phyloP scores from a whole-genome alignment of 2,888 invertebrate genomes.

The Oscheius onirici region DNA sequence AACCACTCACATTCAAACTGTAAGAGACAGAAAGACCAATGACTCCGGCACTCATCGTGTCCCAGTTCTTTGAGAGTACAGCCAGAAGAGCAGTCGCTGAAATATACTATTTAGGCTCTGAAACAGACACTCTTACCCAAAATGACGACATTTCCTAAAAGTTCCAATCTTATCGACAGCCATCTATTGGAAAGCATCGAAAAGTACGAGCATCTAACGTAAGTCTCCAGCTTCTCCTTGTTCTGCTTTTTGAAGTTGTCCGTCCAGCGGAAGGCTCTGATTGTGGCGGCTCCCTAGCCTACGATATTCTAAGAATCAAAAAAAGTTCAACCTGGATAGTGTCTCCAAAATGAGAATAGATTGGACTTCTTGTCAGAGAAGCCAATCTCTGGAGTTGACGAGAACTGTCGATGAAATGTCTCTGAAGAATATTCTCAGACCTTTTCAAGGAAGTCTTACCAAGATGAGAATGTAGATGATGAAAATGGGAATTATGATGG shows the following conservation, averaged over 20 bases:
- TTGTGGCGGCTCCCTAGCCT: slow-evolving; percentile 64
- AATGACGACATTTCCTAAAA: slow-evolving; percentile 55
- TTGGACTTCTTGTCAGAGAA: slow-evolving; percentile 69
- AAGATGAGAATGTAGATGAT: slow-evolving; percentile 65
- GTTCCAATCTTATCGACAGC: slow-evolving; percentile 49
- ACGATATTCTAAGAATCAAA: background rate
- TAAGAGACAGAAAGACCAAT: slow-evolving; percentile 76
- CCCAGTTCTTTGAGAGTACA: slow-evolving; percentile 48
- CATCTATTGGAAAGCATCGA: slow-evolving; percentile 48
- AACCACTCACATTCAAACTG: slow-evolving; percentile 70
- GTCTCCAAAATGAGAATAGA: slow-evolving; percentile 70
- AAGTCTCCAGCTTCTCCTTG: slow-evolving; percentile 51
- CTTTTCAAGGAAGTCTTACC: slow-evolving; percentile 33
- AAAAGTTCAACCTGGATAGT: slow-evolving; percentile 55
- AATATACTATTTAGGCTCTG: background rate
- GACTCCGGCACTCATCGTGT: slow-evolving; percentile 72
- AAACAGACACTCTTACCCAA: slow-evolving; percentile 32
- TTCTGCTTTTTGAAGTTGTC: slow-evolving; percentile 58
- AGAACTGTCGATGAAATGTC: slow-evolving; percentile 92
- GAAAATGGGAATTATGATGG: slow-evolving; percentile 66
- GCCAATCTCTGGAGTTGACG: slow-evolving; percentile 78
- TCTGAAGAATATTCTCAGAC: slow-evolving; percentile 75
- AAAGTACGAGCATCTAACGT: slow-evolving; percentile 48
- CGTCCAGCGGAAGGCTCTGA: slow-evolving; percentile 66
- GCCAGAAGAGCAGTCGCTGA: slow-evolving; percentile 52